Base-by-base conservation (phyloP, 2,797 vertebrate species). In the Esox masquinongy region DNA sequence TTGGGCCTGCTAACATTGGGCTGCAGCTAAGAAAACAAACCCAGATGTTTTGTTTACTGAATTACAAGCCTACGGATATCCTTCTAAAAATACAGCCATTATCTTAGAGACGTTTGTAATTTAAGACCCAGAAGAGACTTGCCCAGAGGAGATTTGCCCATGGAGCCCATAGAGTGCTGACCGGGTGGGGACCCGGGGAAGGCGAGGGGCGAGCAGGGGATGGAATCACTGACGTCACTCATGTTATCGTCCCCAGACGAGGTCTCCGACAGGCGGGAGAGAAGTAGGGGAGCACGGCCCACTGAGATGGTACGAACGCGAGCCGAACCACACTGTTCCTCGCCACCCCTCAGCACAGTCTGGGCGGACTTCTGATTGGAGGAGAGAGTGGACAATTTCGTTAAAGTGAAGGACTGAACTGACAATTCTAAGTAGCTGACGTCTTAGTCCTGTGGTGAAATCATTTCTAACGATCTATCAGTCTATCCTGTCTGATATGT, bases 301-400 rank as follows among this genome's bases (percentile, higher is more conserved):
- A 91, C 85, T 0, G 98, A 98, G 14, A 94, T 59, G 0, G 96
- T 99, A 14, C 96, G 94, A 3, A 96, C 94, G 0, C 95, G 92
- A 22, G 94, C 93, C 29, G 97, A 99, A 47, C 98, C 97, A 26
- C 97, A 99, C 1, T 87, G 92, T 77, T 99, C 97, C 92, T 99
- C 97, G 0, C 91, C 96, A 47, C 98, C 97, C 39, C 98, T 93
- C 51, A 99, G 88, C 71, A 96, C 93, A 0, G 98, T 99, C 82
- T 98, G 84, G 1, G 98, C 97, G 0, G 95, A 97, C 76, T 95
- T 94, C 98, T 99, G 86, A 74, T 72, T 39, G 22, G 5, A 74
- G 74, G 68, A 24, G 0, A 9, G 0, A 9, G 16, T 61, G 24
- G 11, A 61, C 22, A 26, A 70, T 19, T 67, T 1, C 26, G 49